Evolutionary conservation across 2,797 vertebrate genomes (phyloP).

Genomic region (Bradypus variegatus): DNA sequence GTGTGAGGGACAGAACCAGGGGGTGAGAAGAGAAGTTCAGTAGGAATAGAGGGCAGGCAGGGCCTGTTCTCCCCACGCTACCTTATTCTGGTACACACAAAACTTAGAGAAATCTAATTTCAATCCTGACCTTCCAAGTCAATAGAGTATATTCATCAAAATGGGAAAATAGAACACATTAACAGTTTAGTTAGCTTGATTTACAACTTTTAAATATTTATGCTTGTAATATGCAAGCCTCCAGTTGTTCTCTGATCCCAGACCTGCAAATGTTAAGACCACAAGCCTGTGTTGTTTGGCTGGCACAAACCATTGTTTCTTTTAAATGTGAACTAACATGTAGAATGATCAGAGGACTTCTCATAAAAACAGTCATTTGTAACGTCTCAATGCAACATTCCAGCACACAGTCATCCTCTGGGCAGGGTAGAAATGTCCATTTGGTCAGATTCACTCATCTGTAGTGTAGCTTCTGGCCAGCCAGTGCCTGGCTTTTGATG

Average conservation of each 20-base stretch:
- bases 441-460: not conserved
- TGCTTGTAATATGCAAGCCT: not conserved
- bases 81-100: not conserved
- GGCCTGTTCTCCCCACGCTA: not conserved
- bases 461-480: not conserved
- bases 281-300: not conserved
- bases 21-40: not conserved
- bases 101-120: not conserved
- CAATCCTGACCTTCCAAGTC: not conserved
- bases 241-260: not conserved
- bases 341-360: not conserved
- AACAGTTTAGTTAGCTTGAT: not conserved
- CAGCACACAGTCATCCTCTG: not conserved
- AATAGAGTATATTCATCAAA: not conserved
- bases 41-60: not conserved
- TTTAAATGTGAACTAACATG: not conserved
- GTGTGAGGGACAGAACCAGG: accelerated
- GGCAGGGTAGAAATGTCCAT: not conserved
- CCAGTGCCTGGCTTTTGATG: not conserved
- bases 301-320: not conserved
- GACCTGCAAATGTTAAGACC: not conserved
- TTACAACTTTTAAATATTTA: not conserved
- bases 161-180: not conserved
- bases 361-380: not conserved
- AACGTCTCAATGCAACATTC: not conserved